These are phyloP conservation scores for Peribatodes rhomboidaria DNA, from an alignment of 2,888 invertebrate genomes.

Conservation along the genomic window DNA sequence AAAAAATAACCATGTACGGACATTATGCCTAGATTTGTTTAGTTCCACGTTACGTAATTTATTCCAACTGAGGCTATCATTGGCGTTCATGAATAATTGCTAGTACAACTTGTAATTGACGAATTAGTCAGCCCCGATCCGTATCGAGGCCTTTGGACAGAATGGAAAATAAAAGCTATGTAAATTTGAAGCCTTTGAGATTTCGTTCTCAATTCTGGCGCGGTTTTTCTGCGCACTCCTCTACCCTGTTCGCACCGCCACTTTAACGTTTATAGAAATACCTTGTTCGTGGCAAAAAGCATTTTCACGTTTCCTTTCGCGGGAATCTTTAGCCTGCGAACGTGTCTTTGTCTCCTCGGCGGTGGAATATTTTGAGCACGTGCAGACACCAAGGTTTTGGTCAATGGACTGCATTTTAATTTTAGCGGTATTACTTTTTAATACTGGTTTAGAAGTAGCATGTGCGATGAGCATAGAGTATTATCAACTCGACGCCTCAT, in stretches of 20 bases:
- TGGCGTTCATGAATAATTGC: conserved; percentile 45
- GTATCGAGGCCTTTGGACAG: conserved; percentile 50
- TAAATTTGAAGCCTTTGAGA: conserved; percentile 44
- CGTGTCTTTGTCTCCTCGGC: conserved; percentile 57
- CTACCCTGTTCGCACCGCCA: conserved; percentile 72
- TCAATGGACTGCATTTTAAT: conserved; percentile 36
- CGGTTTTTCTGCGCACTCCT: conserved; percentile 78
- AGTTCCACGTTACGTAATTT: conserved; percentile 36
- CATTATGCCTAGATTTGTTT: conserved; percentile 38
- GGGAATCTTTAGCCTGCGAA: conserved; percentile 60
- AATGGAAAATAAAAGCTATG: conserved; percentile 38
- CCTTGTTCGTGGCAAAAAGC: conserved; percentile 65
- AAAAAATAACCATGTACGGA: conserved; percentile 42
- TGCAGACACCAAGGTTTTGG: conserved; percentile 44
- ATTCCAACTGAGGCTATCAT: conserved; percentile 38
- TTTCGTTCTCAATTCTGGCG: conserved; percentile 34
- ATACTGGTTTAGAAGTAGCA: conserved; percentile 30
- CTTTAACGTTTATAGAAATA: conserved; percentile 75
- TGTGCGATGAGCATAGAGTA: conserved; percentile 33
- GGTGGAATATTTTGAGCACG: conserved; percentile 37
- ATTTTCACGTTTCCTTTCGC: conserved; percentile 62
- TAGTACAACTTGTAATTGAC: conserved; percentile 59
- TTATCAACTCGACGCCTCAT: conserved; percentile 47
- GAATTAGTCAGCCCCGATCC: conserved; percentile 65
- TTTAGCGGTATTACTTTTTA: conserved; percentile 47